Evolutionary conservation across 2,888 invertebrate genomes (phyloP).

Genomic region (Ischnura elegans): DNA sequence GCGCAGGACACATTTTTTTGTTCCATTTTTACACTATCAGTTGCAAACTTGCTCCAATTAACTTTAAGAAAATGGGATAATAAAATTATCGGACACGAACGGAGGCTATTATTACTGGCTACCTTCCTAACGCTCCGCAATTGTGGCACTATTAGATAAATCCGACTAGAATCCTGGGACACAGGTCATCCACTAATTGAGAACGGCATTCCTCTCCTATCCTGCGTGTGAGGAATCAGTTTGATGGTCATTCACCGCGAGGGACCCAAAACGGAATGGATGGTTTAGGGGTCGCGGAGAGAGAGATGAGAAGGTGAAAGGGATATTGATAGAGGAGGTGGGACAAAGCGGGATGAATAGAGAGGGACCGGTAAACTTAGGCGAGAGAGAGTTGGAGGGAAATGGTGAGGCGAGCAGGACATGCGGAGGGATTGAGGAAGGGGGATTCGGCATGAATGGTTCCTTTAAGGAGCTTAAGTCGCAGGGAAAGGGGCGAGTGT

Average conservation of each 20-base stretch:
- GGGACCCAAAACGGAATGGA: not conserved
- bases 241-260: not conserved
- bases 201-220: not conserved
- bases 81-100: no score
- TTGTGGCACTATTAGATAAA: not conserved
- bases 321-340: not conserved
- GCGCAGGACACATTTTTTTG: no score
- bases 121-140: not conserved
- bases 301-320: not conserved
- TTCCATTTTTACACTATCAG: no score
- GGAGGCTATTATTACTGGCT: not conserved
- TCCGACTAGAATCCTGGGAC: not conserved
- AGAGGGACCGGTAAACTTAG: not conserved
- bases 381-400: not conserved
- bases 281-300: not conserved
- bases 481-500: not conserved
- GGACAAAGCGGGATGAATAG: not conserved
- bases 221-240: not conserved
- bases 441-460: not conserved
- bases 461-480: constrained; percentile 26
- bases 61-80: no score
- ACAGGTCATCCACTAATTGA: not conserved
- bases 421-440: not conserved
- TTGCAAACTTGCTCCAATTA: no score
- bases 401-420: not conserved